Evolutionary conservation across 2,888 invertebrate genomes (phyloP), one percentile per base, ranked within the genome.

Genomic region (Troides helena): DNA sequence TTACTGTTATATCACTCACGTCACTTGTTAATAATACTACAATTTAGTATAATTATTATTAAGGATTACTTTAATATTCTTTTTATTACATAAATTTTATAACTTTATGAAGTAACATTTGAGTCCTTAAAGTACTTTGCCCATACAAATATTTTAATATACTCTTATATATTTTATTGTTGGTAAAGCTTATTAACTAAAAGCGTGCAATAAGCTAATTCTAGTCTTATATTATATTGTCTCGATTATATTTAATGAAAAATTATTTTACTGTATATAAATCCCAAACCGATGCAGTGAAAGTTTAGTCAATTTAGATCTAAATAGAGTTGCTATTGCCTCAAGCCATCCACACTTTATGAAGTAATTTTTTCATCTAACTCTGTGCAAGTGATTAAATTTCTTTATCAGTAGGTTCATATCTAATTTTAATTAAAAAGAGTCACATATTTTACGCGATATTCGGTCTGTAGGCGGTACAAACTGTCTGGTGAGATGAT

Each of bases 341-440:
- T 82, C 82, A 81, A 82, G 73, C 76, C 77, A 79, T 75, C 78
- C 78, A 77, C 81, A 78, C 78, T 80, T 83, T 83, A 73, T 71
- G 68, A 68, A 70, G 70, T 74, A 64, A 65, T 68, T 66, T 70
- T 72, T 72, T 68, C 72, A 72, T 73, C 75, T 88, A 89, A 85
- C 80, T 79, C 80, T 76, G 78, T 80, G 80, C 79, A 76, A 85
- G 84, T 88, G 88, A 92, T 91, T 90, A 86, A 88, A 89, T 85
- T 85, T 84, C 78, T 80, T 90, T 92, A 92, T 92, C 92, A 85
- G 80, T 77, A 74, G 80, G 81, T 85, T 82, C 77, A 83, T 85
- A 92, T 92, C 92, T 86, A 87, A 86, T 90, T 92, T 92, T 91
- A 92, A 92, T 92, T 91, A 91, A 92, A 90, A 90, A 85, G 85